Evolutionary conservation across 2,797 vertebrate species (phyloP), one percentile per base, ranked within the genome.

Genomic region (Myripristis jacobus): DNA sequence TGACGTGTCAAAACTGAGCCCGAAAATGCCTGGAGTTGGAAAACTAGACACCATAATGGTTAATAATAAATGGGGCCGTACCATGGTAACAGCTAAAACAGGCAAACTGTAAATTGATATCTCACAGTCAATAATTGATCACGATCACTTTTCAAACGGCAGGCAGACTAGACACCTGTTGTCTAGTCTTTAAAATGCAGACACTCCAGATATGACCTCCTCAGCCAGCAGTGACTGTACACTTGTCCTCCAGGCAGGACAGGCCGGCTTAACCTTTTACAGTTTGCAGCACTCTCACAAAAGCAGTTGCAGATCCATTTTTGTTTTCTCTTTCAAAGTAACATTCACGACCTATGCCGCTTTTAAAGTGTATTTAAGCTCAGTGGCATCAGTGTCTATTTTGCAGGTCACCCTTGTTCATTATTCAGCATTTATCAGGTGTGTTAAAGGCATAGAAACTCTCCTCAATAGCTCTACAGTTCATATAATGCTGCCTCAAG

Each of bases 21-120:
- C 38, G 87, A 86, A 89, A 92, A 89, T 91, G 92, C 87, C 84
- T 79, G 55, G 91, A 90, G 83, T 83, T 50, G 58, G 76, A 84
- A 81, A 86, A 70, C 50, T 57, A 81, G 92, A 92, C 90, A 93
- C 92, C 91, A 84, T 89, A 70, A 78, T 84, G 50, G 86, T 97
- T 86, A 98, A 99, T 96, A 96, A 98, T 97, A 80, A 66, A 99
- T 95, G 91, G 58, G 75, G 36, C 10, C 76, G 90, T 93, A 89
- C 95, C 95, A 98, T 98, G 96, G 96, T 95, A 96, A 98, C 97
- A 87, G 91, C 94, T 94, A 84, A 96, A 95, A 95, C 89, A 93
- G 94, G 94, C 85, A 95, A 94, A 95, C 94, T 65, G 96, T 87
- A 96, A 97, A 90, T 34, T 25, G 93, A 97, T 95, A 95, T 64